A percentile compares a stretch with the other conserved stretches of the same genome.
These are phyloP conservation scores for Strigamia crassipes DNA, from an alignment of 2,888 invertebrate species.

Conservation along the genomic window DNA sequence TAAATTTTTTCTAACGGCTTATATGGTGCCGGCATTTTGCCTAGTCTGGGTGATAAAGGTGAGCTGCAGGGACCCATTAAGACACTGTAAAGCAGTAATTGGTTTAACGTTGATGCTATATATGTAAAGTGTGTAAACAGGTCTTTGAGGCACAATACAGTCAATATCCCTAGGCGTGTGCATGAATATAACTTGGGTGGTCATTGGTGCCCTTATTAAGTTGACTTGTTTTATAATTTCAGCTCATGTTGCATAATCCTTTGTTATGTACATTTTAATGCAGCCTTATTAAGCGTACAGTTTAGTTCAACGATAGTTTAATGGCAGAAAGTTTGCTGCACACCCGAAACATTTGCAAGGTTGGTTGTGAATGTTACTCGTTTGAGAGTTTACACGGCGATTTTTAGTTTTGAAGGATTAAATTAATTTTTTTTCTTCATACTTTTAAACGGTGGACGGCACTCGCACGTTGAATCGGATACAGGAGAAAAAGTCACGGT, in stretches of 20 bases:
- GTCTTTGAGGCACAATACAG: conserved; percentile 23
- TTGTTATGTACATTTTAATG: conserved; percentile 33
- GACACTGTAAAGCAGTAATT: conserved; percentile 26
- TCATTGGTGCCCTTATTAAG: conserved; percentile 32
- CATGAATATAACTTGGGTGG: background rate
- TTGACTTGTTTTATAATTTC: conserved; percentile 22
- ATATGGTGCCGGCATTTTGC: conserved; percentile 13
- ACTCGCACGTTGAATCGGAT: no score
- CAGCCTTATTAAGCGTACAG: background rate
- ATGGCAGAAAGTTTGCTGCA: background rate
- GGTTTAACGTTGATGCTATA: conserved; percentile 31
- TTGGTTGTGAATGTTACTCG: no score
- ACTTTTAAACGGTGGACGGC: no score
- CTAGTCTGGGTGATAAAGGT: conserved; percentile 16
- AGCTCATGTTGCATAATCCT: conserved; percentile 21
- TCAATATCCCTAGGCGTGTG: background rate
- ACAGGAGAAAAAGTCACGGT: no score
- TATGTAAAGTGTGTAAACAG: conserved; percentile 35
- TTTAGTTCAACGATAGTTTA: background rate
- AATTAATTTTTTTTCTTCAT: no score
- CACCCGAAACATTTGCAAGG: no score
- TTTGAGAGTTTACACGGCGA: no score
- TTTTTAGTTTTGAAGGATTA: no score
- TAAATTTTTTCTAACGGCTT: background rate
- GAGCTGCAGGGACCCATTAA: conserved; percentile 32